Base-by-base conservation (phyloP, 2,113 vertebrate genomes). In the Polypterus bichir region DNA sequence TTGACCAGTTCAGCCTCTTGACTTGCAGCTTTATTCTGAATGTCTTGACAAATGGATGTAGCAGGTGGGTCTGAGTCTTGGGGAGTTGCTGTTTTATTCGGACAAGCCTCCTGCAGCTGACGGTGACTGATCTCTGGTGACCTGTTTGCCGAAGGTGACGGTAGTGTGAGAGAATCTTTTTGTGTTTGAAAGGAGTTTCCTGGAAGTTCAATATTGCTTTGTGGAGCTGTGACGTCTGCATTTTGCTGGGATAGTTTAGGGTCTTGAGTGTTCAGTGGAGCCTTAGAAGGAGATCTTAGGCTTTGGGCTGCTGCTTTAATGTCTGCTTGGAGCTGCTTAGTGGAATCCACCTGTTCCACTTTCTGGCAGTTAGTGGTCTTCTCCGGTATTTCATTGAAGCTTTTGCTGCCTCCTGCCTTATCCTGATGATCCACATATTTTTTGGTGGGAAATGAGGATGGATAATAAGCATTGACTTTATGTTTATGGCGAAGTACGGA, bases 401-500 rank as follows among this genome's bases (percentile, higher is more conserved):
- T 74, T 9, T 77, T 84, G 27, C 60, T 11, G 0, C 81, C 83
- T 0, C 83, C 81, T 0, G 60, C 73, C 69, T 89, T 89, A 27
- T 86, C 78, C 45, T 80, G 77, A 64, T 88, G 79, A 4, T 89
- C 86, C 61, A 79, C 76, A 0, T 91, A 82, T 69, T 92, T 97
- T 83, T 86, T 85, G 52, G 87, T 81, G 1, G 87, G 89, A 9
- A 91, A 98, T 6, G 92, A 89, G 0, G 89, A 89, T 0, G 91
- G 89, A 61, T 97, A 97, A 70, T 94, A 95, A 53, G 93, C 91
- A 0, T 92, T 92, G 4, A 92, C 88, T 63, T 97, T 95, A 72
- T 90, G 91, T 66, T 89, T 93, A 66, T 95, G 94, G 68, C 87
- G 87, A 65, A 95, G 90, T 8, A 96, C 83, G 57, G 90, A 74